A percentile compares a stretch with the other conserved stretches of the same genome.
Evolutionary conservation across 1,140 invertebrate genomes (phyloP).

Genomic region (Eriosoma lanigerum): DNA sequence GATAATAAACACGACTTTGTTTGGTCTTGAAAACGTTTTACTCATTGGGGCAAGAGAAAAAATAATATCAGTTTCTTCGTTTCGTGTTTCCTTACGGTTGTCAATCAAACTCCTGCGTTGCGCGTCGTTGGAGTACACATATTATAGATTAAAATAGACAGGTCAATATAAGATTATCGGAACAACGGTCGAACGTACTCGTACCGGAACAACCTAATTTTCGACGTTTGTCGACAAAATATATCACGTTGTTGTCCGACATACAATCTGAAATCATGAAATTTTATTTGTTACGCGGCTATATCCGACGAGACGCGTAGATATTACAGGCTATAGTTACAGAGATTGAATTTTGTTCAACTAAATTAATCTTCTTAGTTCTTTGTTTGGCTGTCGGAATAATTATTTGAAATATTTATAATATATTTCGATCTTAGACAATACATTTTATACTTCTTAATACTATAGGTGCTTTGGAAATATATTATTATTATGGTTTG

Average conservation of each 20-base stretch:
- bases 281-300: constrained; percentile 15
- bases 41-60: neutral
- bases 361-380: no score
- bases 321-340: neutral
- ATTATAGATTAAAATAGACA: neutral
- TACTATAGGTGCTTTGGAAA: no score
- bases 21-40: neutral
- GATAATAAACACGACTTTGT: constrained; percentile 10
- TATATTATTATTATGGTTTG: no score
- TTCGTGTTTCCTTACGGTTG: constrained; percentile 13
- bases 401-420: no score
- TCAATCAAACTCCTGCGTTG: neutral
- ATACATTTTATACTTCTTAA: no score
- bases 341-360: neutral
- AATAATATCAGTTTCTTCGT: constrained; percentile 1
- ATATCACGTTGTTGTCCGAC: neutral
- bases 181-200: neutral
- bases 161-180: neutral
- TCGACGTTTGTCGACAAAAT: neutral
- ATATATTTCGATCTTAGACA: no score
- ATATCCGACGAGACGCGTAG: neutral
- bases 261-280: neutral
- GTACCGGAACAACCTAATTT: constrained; percentile 1
- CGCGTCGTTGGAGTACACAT: neutral
- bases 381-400: no score